These are phyloP conservation scores for Hydrotaea cyrtoneurina DNA, from an alignment of 2,888 invertebrate genomes.

Conservation along the genomic window DNA sequence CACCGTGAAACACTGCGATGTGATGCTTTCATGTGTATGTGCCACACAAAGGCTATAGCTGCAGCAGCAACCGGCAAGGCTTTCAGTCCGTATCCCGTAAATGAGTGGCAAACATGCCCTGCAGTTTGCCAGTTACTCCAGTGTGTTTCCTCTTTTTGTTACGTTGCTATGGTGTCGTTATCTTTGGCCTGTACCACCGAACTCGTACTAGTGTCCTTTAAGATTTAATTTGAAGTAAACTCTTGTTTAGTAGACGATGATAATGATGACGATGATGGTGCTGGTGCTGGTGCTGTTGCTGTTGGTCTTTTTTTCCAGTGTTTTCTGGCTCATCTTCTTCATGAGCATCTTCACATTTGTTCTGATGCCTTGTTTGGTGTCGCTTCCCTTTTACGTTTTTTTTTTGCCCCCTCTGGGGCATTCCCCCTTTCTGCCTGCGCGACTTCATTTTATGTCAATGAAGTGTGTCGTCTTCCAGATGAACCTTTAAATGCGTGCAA, in stretches of 20 bases:
- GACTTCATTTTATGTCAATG: conserved; percentile 62
- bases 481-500: conserved; percentile 64
- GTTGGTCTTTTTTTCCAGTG: neutral
- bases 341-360: neutral
- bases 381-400: neutral
- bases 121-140: conserved; percentile 35
- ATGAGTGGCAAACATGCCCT: conserved; percentile 47
- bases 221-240: conserved; percentile 53
- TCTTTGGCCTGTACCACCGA: neutral
- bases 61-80: neutral
- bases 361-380: neutral
- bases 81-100: neutral
- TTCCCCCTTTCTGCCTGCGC: neutral
- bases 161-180: conserved; percentile 13
- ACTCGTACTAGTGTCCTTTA: conserved; percentile 18
- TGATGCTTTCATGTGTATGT: neutral
- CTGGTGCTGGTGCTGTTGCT: neutral
- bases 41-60: neutral
- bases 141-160: conserved; percentile 14
- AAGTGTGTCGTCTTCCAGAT: conserved; percentile 64
- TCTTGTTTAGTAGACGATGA: conserved; percentile 26
- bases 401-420: neutral
- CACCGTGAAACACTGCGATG: conserved; percentile 8
- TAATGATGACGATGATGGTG: neutral
- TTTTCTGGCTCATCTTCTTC: neutral